Percentiles rank a stretch among this genome's conserved stretches.
phyloP scores from a whole-genome alignment of 92 coral and sea anemone species.

The Phymanthus crucifer region DNA sequence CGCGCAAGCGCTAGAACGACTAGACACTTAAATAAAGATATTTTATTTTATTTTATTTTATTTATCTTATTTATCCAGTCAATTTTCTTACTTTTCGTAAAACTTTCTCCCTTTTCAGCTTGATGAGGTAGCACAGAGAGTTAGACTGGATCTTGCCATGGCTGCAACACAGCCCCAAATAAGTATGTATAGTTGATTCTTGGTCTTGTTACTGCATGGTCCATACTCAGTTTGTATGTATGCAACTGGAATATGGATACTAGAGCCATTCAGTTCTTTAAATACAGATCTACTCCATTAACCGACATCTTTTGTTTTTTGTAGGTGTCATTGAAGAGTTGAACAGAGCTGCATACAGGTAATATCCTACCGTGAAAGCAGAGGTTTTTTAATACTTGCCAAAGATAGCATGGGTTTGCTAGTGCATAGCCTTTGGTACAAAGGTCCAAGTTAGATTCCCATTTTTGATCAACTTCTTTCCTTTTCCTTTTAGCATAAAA shows the following conservation, averaged over 20 bases:
- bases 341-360: slow-evolving; percentile 91
- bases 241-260: neutral
- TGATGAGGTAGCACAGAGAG: slow-evolving; percentile 70
- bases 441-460: no score
- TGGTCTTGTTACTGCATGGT: neutral
- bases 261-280: neutral
- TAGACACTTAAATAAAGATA: no score
- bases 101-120: slow-evolving; percentile 53
- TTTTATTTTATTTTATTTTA: no score
- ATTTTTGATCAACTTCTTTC: no score
- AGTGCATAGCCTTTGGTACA: no score
- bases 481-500: neutral
- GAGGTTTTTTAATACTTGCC: neutral
- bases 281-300: neutral
- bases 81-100: no score
- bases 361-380: neutral
- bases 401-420: no score
- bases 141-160: slow-evolving; percentile 84
- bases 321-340: slow-evolving; percentile 91
- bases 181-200: slow-evolving; percentile 49
- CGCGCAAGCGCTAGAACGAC: no score
- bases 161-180: slow-evolving; percentile 84
- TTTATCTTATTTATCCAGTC: no score
- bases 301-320: neutral
- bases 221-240: neutral